Evolutionary conservation across 2,888 invertebrate genomes (phyloP), one percentile per base, ranked within the genome.

Genomic region (Crepidodera aurea): DNA sequence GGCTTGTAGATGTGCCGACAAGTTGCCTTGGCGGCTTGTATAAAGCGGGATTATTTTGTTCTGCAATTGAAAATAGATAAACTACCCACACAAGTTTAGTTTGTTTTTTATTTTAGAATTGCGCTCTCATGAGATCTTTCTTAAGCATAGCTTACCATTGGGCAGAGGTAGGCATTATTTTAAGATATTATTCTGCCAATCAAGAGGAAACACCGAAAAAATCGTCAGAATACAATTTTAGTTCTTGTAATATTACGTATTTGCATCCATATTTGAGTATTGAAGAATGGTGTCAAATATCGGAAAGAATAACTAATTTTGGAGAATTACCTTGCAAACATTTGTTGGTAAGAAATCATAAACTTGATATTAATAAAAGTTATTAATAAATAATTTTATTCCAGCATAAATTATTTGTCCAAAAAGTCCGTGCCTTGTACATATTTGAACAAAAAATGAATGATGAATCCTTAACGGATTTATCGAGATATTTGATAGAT

Each of bases 261-360:
- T 65, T 79, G 44, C 80, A 81, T 69, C 71, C 78, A 1, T 82
- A 81, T 69, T 68, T 82, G 40, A 73, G 71, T 10, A 61, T 71
- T 2, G 75, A 78, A 58, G 76, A 81, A 29, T 81, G 82, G 82
- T 76, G 77, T 60, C 66, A 78, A 13, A 75, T 82, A 60, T 75
- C 77, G 3, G 78, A 82, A 67, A 73, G 81, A 50, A 78, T 82
- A 39, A 77, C 72, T 7, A 81, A 82, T 75, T 82, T 81, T 69
- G 82, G 81, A 1, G 78, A 79, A 64, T 62, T 71, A 60, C 73
- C 77, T 8, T 81, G 80, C 66, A 80, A 72, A 55, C 66, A 69
- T 32, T 68, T 70, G 59, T 66, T 74, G 74, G 75, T 72, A 68
- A 62, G 66, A 64, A 19, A 16, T 10, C 13, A 27, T 46, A 46